Percentiles rank a stretch among this genome's conserved stretches.
phyloP scores from a whole-genome alignment of 1,140 invertebrate genomes.

The Monomorium pharaonis region DNA sequence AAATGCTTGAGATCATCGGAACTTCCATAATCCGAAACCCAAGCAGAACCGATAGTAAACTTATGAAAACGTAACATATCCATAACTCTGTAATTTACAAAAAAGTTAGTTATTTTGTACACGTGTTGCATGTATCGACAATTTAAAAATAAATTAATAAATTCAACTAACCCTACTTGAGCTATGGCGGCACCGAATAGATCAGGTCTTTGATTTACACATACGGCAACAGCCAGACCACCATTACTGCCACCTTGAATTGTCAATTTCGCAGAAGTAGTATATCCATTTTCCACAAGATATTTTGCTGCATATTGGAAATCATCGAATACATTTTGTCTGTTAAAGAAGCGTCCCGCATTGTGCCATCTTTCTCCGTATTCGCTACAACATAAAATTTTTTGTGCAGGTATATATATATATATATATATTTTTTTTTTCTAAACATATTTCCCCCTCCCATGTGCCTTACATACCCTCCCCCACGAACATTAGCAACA shows the following conservation, averaged over 20 bases:
- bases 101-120: background rate
- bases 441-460: background rate
- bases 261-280: slow-evolving; percentile 90
- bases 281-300: slow-evolving; percentile 94
- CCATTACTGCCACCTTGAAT: slow-evolving; percentile 99
- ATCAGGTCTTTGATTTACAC: slow-evolving; percentile 97
- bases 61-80: slow-evolving; percentile 99
- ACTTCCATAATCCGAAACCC: slow-evolving; percentile 98
- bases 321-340: slow-evolving; percentile 99
- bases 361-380: slow-evolving; percentile 99
- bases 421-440: background rate
- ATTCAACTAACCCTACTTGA: slow-evolving; percentile 93
- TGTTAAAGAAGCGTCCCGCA: slow-evolving; percentile 94
- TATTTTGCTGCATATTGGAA: slow-evolving; percentile 97
- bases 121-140: background rate
- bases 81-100: slow-evolving; percentile 90
- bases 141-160: slow-evolving; percentile 10
- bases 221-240: slow-evolving; percentile 96
- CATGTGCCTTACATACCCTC: slow-evolving; percentile 89
- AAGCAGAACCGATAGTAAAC: slow-evolving; percentile 98
- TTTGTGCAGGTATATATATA: background rate
- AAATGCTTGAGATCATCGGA: slow-evolving; percentile 96
- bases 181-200: slow-evolving; percentile 96
- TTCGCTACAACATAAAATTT: slow-evolving; percentile 88
- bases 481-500: slow-evolving; percentile 97